Base-by-base conservation (phyloP, 2,888 invertebrate species). In the Limnephilus auricula region DNA sequence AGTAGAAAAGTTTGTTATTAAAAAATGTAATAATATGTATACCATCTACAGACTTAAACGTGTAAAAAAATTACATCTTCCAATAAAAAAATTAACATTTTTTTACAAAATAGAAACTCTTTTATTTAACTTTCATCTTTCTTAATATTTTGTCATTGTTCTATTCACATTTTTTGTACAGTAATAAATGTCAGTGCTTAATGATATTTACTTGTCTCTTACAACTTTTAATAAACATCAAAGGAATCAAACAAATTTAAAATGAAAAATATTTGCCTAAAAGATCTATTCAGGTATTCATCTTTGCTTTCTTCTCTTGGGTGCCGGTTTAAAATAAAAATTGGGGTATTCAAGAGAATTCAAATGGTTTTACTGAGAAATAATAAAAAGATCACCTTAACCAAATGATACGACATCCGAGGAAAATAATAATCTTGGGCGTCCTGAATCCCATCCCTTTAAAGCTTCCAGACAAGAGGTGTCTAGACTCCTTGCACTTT, bases 371-470 rank as follows among this genome's bases (percentile, higher is more conserved):
- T n/a, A 65, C 9, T n/a, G 65, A n/a, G n/a, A 65, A 65, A 65
- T 65, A n/a, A 65, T 65, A 65, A 65, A 65, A 65, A 65, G 65
- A 65, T 65, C 65, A 65, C n/a, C n/a, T 65, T 65, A 65, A 65
- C 65, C 65, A 65, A 65, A 65, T n/a, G 65, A 65, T 65, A 65
- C 65, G 65, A 65, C 65, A 65, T 25, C 65, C 25, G 65, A 65
- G 6, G 65, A n/a, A 65, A 34, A 82, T 82, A 82, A 34, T 15
- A 82, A 82, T 82, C 34, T 37, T 34, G 10, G 82, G 34, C 32
- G 34, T 82, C 34, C 82, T 25, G 34, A 82, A 6, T 9, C 34
- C 34, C 25, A 82, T 34, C 82, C 18, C 18, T 82, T 82, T 18
- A 82, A 34, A 31, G 82, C 34, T 34, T 2, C 34, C 82, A 82